Evolutionary conservation across 2,888 invertebrate genomes (phyloP), one percentile per base, ranked within the genome.

Genomic region (Drosophila ustulata): DNA sequence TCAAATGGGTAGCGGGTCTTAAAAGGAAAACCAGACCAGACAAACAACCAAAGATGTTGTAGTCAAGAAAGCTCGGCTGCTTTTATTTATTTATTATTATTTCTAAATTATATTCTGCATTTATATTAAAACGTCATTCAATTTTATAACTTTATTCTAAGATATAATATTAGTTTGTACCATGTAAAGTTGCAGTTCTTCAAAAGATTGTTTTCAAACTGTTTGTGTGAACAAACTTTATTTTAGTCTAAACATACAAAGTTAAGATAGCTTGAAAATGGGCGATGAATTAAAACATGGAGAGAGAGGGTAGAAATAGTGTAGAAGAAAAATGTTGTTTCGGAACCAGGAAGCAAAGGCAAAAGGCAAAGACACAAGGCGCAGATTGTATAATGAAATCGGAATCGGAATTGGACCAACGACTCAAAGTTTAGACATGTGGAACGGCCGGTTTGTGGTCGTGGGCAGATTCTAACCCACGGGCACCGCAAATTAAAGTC

Each of bases 401-500:
- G 67, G 66, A 75, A 65, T 67, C 75, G 67, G 61, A 58, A 65
- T 72, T 52, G 71, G 62, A 85, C 71, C 69, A 78, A 70, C 61
- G 63, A 56, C 58, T 57, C 57, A 63, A 55, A 56, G 69, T 55
- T 52, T 61, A 26, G 11, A 55, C 63, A 64, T 63, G 52, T 45
- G 64, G 39, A 26, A 43, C 23, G 45, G 50, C 26, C 43, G 25
- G n/a, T 53, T 34, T 11, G 45, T 28, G 34, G 52, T 32, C 49
- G 4, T 55, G 65, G 57, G 30, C 41, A 41, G 71, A 26, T 66
- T 66, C 63, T 64, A 57, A 23, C 47, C 66, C 64, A 46, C 57
- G 66, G 76, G 62, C 71, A 85, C 85, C 85, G 74, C 85, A 87
- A 82, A 86, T 87, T 87, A 87, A 87, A 87, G 73, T 80, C 74